Base-by-base conservation (phyloP, 2,797 vertebrate genomes). In the Arremon brunneinucha region DNA sequence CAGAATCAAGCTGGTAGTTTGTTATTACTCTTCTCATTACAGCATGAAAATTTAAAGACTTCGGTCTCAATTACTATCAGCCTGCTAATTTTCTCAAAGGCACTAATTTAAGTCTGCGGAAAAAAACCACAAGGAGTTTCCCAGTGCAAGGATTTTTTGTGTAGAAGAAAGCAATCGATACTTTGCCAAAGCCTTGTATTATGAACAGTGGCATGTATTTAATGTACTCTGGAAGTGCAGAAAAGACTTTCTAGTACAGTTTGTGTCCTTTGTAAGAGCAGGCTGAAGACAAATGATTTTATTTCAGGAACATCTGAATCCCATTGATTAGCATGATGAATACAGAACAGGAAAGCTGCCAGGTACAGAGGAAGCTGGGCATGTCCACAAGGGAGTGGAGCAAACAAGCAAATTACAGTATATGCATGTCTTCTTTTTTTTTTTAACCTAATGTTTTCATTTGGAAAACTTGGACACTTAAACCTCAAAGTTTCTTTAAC, bases 221-320 rank as follows among this genome's bases (percentile, higher is more conserved):
- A 64, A 60, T 19, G 50, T 35, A 80, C 24, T 43, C 47, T 46
- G 50, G 62, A 91, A 90, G 19, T 37, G 59, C 78, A 86, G 68
- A 88, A 83, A 94, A 81, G 44, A 32, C 41, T 56, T 87, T 72
- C 81, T 79, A 52, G 59, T 63, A 92, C 63, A 92, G 41, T 55
- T 47, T 52, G 60, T 76, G 65, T 74, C 52, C 60, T 87, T 59
- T 69, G 12, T 69, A 82, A 79, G 27, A 87, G 83, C 24, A 76
- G 32, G 37, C 44, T 35, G 71, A 84, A 91, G 83, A 83, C 32
- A 70, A 95, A 59, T 55, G 2, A 84, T 80, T 87, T 86, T 76
- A 76, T 90, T 85, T 90, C 52, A 89, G 83, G 81, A 94, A 90
- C 78, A 92, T 93, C 63, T 95, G 75, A 93, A 94, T 94, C 43